These are phyloP conservation scores for Omphaloscelis lunosa DNA, from an alignment of 2,888 invertebrate species.

Conservation along the genomic window DNA sequence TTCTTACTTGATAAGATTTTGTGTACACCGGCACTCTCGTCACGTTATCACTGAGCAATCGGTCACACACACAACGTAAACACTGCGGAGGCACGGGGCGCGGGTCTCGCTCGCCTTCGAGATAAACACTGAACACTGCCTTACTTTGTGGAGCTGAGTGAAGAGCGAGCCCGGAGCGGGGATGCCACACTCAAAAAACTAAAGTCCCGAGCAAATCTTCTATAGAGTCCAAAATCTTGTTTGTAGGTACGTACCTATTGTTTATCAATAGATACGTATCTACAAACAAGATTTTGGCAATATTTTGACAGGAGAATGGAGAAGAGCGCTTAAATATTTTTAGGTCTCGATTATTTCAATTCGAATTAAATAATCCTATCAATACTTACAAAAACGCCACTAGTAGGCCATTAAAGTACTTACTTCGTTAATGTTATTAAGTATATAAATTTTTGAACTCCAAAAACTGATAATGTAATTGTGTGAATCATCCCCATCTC, in stretches of 20 bases:
- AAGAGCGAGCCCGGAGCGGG: constrained; percentile 68
- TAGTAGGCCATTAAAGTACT: not conserved
- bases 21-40: constrained; percentile 67
- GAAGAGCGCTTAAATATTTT: not conserved
- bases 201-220: constrained; percentile 52
- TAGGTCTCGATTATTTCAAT: not conserved
- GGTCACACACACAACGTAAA: constrained; percentile 78
- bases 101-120: constrained; percentile 71
- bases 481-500: not conserved
- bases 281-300: too few relatives aligned
- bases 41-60: constrained; percentile 81
- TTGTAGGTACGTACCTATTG: not conserved
- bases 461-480: not conserved
- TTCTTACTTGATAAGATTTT: constrained; percentile 72
- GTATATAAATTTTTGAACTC: not conserved
- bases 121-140: constrained; percentile 73
- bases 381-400: not conserved
- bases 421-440: not conserved
- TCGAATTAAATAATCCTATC: not conserved
- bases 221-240: not conserved
- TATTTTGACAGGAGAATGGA: not conserved
- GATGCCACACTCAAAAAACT: constrained; percentile 72
- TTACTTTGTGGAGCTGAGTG: constrained; percentile 62
- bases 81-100: constrained; percentile 67
- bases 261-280: too few relatives aligned